Evolutionary conservation across 2,888 invertebrate species (phyloP), one percentile per base, ranked within the genome.

Genomic region (Palloptera scutellata): DNA sequence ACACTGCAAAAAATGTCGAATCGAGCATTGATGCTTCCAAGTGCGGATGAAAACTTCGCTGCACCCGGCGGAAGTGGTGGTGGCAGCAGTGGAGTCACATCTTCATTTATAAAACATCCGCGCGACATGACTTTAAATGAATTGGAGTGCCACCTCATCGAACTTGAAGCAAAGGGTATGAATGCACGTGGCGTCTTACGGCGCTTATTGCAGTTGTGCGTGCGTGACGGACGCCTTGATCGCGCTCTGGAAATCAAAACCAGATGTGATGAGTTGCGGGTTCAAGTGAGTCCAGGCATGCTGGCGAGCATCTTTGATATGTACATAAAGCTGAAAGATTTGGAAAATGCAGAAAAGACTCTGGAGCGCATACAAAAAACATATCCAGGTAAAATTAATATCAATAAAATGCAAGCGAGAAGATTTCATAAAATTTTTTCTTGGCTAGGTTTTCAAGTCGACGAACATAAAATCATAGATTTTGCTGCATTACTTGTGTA

Each of bases 141-240:
- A 60, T 80, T 92, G 1, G 88, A 89, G 72, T 87, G 88, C 1
- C 91, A 92, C 78, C 82, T 92, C 0, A 80, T 85, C 6, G 91
- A 92, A 75, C 79, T 92, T n/a, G 88, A 89, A 78, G 85, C 87
- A 43, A 91, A 91, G 75, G 86, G 87, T 20, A 87, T 91, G 87
- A 90, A 91, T 83, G 87, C 88, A 1, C 86, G 91, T 5, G 91
- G 91, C 0, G 88, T 91, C 0, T 77, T 92, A 4, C 84, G 92
- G 8, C 88, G 87, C 67, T 77, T 92, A 8, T 81, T 92, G 1
- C 89, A 89, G 71, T 75, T 86, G 45, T 87, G 89, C 72, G 88
- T 89, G 57, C 86, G 86, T 19, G 84, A 87, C 0, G 88, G 88
- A 0, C 88, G 90, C 73, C 73, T 88, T 6, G 70, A 86, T 0